Evolutionary conservation across 2,888 invertebrate species (phyloP).

Genomic region (Diarsia rubi): DNA sequence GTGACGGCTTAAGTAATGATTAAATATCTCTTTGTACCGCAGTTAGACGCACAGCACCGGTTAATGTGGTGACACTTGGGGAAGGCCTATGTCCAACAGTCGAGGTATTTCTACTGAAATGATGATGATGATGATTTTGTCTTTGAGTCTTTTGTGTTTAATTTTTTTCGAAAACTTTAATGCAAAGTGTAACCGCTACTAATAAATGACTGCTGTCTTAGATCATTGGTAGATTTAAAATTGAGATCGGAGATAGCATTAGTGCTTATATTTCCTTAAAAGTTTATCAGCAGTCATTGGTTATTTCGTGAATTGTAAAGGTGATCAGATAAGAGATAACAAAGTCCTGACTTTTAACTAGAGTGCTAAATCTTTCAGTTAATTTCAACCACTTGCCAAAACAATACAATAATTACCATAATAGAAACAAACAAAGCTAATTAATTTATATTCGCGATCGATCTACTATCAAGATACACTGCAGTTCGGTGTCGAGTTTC

Average conservation of each 20-base stretch:
- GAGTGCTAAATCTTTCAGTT: slow-evolving; percentile 34
- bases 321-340: slow-evolving; percentile 34
- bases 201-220: not conserved
- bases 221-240: not conserved
- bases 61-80: too few species aligned
- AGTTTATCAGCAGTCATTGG: not conserved
- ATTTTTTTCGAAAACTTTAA: not conserved
- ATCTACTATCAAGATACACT: slow-evolving; percentile 60
- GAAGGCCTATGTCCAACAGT: too few species aligned
- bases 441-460: slow-evolving; percentile 63
- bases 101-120: too few species aligned
- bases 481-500: slow-evolving; percentile 53
- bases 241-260: not conserved
- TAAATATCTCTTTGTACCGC: too few species aligned
- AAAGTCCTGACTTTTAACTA: slow-evolving; percentile 17
- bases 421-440: slow-evolving; percentile 67
- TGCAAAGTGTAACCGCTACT: not conserved
- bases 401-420: slow-evolving; percentile 56
- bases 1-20: too few species aligned
- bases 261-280: not conserved
- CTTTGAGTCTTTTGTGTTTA: not conserved
- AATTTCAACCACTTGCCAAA: slow-evolving; percentile 44
- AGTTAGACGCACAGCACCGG: too few species aligned
- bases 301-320: slow-evolving; percentile 5
- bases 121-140: not conserved